phyloP scores from a whole-genome alignment of 2,888 invertebrate species.

The Ommatoiulus sabulosus region DNA sequence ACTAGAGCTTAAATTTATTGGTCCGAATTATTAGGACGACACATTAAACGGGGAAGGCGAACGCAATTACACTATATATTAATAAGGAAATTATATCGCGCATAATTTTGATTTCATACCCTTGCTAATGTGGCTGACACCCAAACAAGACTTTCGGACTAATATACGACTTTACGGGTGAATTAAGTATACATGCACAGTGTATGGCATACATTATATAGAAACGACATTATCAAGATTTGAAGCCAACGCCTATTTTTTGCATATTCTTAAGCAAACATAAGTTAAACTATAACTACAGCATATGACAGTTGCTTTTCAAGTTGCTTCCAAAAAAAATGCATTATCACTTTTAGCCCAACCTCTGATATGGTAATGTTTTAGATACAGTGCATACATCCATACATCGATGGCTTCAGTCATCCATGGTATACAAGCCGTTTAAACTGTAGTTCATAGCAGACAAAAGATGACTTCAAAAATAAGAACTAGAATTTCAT shows the following conservation, averaged over 20 bases:
- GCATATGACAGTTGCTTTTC: not conserved
- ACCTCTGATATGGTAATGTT: not conserved
- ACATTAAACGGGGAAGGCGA: not conserved
- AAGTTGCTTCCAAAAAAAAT: not conserved
- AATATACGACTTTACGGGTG: not conserved
- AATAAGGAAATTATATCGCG: not conserved
- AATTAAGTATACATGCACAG: no score
- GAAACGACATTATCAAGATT: not conserved
- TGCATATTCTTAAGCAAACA: constrained; percentile 3
- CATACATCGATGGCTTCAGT: no score
- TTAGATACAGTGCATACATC: no score
- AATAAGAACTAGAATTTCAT: no score
- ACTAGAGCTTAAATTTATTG: not conserved
- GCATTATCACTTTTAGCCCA: not conserved
- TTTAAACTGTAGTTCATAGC: no score
- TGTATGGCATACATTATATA: not conserved
- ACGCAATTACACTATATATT: not conserved
- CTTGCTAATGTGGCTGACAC: not conserved
- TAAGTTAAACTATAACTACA: not conserved
- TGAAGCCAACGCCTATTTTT: constrained; percentile 5
- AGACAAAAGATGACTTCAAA: no score
- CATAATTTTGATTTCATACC: constrained; percentile 13
- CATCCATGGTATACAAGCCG: no score
- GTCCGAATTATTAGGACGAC: not conserved
- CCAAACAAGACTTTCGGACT: not conserved